A percentile compares a stretch with the other conserved stretches of the same genome.
These are phyloP conservation scores for Elanus axillaris DNA, from an alignment of 2,113 vertebrate species.

Conservation along the genomic window DNA sequence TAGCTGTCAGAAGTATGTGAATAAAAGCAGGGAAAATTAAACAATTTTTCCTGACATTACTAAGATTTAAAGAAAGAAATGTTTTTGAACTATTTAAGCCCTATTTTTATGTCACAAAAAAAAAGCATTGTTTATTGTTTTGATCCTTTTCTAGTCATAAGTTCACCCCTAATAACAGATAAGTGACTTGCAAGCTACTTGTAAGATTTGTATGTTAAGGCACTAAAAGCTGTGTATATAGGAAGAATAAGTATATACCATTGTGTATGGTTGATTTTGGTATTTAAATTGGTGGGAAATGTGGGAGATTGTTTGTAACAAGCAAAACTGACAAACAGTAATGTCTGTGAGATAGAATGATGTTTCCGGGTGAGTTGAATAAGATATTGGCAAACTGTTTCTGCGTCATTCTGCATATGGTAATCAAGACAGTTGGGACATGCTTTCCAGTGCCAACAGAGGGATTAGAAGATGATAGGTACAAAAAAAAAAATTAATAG, in stretches of 20 bases:
- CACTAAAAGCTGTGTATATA: background rate
- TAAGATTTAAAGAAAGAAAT: background rate
- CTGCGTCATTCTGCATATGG: background rate
- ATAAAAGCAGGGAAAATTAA: background rate
- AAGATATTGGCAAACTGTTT: conserved; percentile 33
- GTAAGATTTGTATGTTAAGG: background rate
- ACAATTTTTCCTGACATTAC: background rate
- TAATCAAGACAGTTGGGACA: conserved; percentile 15
- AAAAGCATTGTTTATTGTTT: background rate
- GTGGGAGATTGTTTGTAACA: background rate
- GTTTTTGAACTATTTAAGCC: background rate
- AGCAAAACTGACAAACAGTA: background rate
- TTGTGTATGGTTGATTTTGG: background rate
- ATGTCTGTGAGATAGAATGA: background rate
- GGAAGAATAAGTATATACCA: background rate
- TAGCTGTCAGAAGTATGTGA: background rate
- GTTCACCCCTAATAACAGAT: background rate
- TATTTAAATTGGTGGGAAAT: background rate
- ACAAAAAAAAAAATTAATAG: background rate
- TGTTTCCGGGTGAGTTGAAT: background rate
- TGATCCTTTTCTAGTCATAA: background rate
- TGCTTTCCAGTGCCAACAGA: background rate
- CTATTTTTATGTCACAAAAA: background rate
- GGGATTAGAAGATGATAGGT: conserved; percentile 6
- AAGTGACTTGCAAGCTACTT: background rate